phyloP scores from a whole-genome alignment of 2,888 invertebrate species.

The Drosophila glabriapex region DNA sequence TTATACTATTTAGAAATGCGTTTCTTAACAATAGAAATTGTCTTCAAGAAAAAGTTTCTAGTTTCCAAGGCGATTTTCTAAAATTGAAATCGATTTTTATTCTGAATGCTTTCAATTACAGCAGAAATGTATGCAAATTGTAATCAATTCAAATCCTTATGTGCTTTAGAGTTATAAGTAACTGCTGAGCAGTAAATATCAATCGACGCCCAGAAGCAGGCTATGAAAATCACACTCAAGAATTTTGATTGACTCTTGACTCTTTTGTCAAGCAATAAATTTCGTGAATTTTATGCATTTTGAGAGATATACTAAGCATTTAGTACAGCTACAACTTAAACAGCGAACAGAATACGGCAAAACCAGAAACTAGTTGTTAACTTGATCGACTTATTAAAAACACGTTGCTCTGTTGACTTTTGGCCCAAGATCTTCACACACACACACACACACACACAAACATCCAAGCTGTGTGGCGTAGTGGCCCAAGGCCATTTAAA shows the following conservation, averaged over 20 bases:
- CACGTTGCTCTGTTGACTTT: slow-evolving; percentile 29
- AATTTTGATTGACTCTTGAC: neutral
- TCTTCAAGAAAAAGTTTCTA: neutral
- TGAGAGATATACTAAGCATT: neutral
- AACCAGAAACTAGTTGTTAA: slow-evolving; percentile 43
- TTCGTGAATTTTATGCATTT: neutral
- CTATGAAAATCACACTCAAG: slow-evolving; percentile 1
- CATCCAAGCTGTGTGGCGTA: slow-evolving; percentile 16
- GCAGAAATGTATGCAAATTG: neutral
- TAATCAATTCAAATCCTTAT: neutral
- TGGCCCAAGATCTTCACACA: slow-evolving; percentile 38
- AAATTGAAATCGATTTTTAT: neutral
- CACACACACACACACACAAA: slow-evolving; percentile 13
- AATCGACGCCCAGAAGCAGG: slow-evolving; percentile 10
- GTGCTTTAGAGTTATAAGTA: neutral
- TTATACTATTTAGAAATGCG: too few relatives aligned
- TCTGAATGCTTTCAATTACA: slow-evolving; percentile 7
- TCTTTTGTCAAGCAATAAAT: neutral
- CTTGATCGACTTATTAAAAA: slow-evolving; percentile 30
- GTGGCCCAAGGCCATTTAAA: slow-evolving; percentile 80
- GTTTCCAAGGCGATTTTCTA: too few relatives aligned
- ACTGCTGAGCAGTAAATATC: neutral
- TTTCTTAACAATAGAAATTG: neutral
- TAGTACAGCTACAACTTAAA: slow-evolving; percentile 6
- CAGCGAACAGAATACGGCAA: slow-evolving; percentile 2